phyloP scores from a whole-genome alignment of 2,113 vertebrate species.

The Malurus elegans region DNA sequence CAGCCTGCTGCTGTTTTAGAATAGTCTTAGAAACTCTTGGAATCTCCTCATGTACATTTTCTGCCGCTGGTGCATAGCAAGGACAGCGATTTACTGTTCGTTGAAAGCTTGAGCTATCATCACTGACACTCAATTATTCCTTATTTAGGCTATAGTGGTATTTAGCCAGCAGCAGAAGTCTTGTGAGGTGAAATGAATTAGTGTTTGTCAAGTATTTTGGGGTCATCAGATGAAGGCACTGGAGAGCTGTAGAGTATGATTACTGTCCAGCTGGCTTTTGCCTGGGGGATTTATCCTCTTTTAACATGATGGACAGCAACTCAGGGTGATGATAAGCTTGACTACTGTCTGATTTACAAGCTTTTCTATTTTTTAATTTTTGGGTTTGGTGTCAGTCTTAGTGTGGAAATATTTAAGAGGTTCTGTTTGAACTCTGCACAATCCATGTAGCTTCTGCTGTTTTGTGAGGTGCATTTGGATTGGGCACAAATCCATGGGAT shows the following conservation, averaged over 20 bases:
- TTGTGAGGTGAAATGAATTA: neutral
- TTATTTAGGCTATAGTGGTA: neutral
- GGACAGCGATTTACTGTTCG: neutral
- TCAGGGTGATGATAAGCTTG: neutral
- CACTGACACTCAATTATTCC: neutral
- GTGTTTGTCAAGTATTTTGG: neutral
- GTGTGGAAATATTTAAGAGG: neutral
- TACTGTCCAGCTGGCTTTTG: neutral
- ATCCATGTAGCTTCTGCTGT: neutral
- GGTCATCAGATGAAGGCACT: neutral
- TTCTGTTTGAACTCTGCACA: neutral
- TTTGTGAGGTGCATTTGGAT: neutral
- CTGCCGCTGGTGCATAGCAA: neutral
- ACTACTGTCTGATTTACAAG: fast-evolving
- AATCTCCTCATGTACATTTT: neutral
- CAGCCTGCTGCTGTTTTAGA: neutral
- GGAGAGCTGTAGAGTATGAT: neutral
- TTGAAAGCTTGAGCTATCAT: neutral
- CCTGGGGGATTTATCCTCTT: neutral
- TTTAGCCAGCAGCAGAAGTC: neutral
- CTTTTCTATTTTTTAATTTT: neutral
- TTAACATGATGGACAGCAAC: neutral
- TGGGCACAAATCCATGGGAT: neutral
- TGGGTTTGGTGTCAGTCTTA: neutral
- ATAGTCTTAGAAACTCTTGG: neutral